Evolutionary conservation across 1,140 invertebrate genomes (phyloP).

Genomic region (Drosophila kepulauana): DNA sequence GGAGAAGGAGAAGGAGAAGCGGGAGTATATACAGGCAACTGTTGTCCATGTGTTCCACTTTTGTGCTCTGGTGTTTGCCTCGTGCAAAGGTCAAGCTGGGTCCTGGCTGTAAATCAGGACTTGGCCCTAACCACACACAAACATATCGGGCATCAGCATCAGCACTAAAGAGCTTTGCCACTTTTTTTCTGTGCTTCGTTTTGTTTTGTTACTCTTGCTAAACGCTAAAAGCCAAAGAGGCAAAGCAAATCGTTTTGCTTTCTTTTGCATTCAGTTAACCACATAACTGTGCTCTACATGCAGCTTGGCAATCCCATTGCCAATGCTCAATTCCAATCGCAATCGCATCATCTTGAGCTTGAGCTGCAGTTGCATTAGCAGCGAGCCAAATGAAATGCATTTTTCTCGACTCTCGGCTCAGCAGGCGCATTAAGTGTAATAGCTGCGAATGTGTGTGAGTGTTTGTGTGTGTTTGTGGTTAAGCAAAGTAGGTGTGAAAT

Average conservation of each 20-base stretch:
- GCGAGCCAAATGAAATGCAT: conserved; percentile 66
- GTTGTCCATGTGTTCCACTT: conserved; percentile 54
- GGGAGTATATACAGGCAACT: conserved; percentile 10
- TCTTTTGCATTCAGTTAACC: neutral
- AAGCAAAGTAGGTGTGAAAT: neutral
- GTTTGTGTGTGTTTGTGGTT: conserved; percentile 19
- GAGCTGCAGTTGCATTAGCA: conserved; percentile 36
- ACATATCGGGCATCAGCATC: conserved; percentile 10
- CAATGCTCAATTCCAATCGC: conserved; percentile 20
- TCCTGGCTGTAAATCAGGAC: conserved; percentile 18
- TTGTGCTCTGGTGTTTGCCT: conserved; percentile 13
- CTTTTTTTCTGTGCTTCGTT: too few species aligned
- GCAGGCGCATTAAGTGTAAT: conserved; percentile 68
- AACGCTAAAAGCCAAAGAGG: conserved; percentile 27
- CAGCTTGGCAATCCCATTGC: conserved; percentile 20
- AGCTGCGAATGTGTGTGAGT: conserved; percentile 16
- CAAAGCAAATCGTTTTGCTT: conserved; percentile 20
- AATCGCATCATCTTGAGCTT: conserved; percentile 17
- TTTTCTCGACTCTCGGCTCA: conserved; percentile 43
- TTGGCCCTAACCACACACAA: conserved; percentile 15
- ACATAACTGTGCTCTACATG: neutral
- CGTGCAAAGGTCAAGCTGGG: conserved; percentile 62
- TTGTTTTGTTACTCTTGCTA: neutral
- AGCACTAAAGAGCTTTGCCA: conserved; percentile 35
- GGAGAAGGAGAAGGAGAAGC: neutral